Base-by-base conservation (phyloP, 2,797 vertebrate genomes). In the Paedocypris micromegethes region DNA sequence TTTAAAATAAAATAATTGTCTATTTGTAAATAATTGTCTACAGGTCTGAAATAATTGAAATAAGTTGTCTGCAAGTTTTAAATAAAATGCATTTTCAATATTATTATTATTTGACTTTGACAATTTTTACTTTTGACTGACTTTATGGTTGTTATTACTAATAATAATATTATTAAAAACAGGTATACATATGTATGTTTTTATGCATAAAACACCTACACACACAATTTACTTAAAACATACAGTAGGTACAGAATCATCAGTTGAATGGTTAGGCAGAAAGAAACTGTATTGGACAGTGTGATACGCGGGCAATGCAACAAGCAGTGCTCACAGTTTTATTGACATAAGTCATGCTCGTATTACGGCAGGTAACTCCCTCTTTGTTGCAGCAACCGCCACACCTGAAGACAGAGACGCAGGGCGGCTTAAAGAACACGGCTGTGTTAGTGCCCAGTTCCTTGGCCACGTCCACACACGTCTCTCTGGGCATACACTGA, bases 371-470 rank as follows among this genome's bases (percentile, higher is more conserved):
- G 59, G 88, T 86, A 67, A 94, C 79, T 0, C 93, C 92, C 75
- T 98, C 95, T 73, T 93, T 94, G 0, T 97, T 96, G 85, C 96
- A 98, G 85, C 96, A 98, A 73, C 96, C 96, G 7, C 91, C 90
- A 60, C 78, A 89, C 81, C 95, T 89, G 87, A 91, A 93, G 66
- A 97, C 88, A 0, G 92, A 94, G 66, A 98, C 96, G 2, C 96
- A 98, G 3, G 96, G 94, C 0, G 96, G 96, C 78, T 98, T 98
- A 87, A 96, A 98, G 85, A 98, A 97, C 57, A 92, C 91, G 42
- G 92, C 90, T 8, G 93, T 92, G 56, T 88, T 89, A 0, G 88
- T 91, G 68, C 92, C 92, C 56, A 98, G 81, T 78, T 98, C 96
- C 66, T 93, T 92, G 71, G 93, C 95, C 67, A 98, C 93, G 47